A percentile compares a stretch with the other conserved stretches of the same genome.
Evolutionary conservation across 2,888 invertebrate genomes (phyloP).

Genomic region (Euclidia mi): DNA sequence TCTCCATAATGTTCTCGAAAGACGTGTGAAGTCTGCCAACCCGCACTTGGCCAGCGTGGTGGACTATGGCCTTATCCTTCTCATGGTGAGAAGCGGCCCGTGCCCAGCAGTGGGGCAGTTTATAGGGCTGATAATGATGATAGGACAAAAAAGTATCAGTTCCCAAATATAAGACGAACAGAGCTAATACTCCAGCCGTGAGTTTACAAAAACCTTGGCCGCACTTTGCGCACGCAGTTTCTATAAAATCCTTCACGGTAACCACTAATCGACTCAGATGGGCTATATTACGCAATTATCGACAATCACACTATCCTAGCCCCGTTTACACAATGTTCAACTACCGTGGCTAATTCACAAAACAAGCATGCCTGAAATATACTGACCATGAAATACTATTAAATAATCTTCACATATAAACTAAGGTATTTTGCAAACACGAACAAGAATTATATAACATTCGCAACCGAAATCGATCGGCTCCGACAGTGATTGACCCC

Average conservation of each 20-base stretch:
- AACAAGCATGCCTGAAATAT: slow-evolving; percentile 33
- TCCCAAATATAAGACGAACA: no score
- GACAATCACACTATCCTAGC: slow-evolving; percentile 31
- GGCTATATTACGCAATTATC: slow-evolving; percentile 37
- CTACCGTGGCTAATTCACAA: slow-evolving; percentile 35
- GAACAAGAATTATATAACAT: slow-evolving; percentile 44
- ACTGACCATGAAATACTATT: slow-evolving; percentile 50
- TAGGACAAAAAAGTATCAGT: no score
- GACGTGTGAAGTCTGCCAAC: no score
- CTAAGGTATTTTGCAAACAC: slow-evolving; percentile 36
- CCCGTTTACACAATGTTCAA: slow-evolving; percentile 36
- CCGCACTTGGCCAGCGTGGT: no score
- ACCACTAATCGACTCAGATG: slow-evolving; percentile 29
- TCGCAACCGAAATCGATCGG: slow-evolving; percentile 21
- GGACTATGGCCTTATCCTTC: no score
- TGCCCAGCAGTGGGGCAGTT: no score
- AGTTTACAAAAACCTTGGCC: slow-evolving; percentile 1
- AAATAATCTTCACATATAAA: slow-evolving; percentile 38
- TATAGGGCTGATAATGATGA: no score
- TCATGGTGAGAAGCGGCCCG: no score
- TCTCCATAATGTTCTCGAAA: no score
- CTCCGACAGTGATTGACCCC: slow-evolving; percentile 7
- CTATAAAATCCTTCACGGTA: slow-evolving; percentile 36
- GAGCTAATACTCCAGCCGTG: no score
- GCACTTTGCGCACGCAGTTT: slow-evolving; percentile 9